Evolutionary conservation across 2,113 vertebrate species (phyloP).

Genomic region (Marcusenius ussheri): DNA sequence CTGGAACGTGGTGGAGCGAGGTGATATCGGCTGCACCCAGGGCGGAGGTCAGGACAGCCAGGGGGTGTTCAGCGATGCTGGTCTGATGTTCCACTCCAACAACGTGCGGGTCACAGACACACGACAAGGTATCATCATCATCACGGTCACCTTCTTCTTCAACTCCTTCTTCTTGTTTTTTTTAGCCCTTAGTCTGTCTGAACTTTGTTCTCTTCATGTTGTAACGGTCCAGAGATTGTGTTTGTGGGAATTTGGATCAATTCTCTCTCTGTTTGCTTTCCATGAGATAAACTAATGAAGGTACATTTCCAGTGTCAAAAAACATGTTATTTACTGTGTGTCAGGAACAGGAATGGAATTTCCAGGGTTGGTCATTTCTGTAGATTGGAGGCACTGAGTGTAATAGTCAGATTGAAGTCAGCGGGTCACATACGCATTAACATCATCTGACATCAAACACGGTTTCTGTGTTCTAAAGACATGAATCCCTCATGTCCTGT

Average conservation of each 20-base stretch:
- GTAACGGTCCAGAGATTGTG: background rate
- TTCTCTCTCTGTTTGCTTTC: background rate
- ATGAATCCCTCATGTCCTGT: background rate
- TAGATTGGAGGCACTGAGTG: background rate
- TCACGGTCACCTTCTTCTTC: background rate
- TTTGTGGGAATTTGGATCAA: background rate
- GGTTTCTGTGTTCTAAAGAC: background rate
- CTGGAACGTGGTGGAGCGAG: conserved; percentile 70
- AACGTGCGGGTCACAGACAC: conserved; percentile 23
- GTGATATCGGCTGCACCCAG: conserved; percentile 72
- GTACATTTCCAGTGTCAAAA: background rate
- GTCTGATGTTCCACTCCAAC: conserved; percentile 62
- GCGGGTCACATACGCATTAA: background rate
- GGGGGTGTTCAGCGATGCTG: conserved; percentile 71
- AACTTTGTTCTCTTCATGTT: background rate
- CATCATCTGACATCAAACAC: background rate
- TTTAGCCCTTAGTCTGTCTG: too few relatives aligned
- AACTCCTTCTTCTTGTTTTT: background rate
- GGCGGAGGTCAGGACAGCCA: conserved; percentile 65
- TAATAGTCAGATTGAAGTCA: background rate
- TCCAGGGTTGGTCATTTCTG: background rate
- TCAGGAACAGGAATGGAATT: background rate
- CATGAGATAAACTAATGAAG: background rate
- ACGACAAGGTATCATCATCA: conserved; percentile 50
- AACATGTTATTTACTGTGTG: background rate